Conservation (phyloP, 2,888 invertebrate genomes). For the Lymantria dispar region DNA sequence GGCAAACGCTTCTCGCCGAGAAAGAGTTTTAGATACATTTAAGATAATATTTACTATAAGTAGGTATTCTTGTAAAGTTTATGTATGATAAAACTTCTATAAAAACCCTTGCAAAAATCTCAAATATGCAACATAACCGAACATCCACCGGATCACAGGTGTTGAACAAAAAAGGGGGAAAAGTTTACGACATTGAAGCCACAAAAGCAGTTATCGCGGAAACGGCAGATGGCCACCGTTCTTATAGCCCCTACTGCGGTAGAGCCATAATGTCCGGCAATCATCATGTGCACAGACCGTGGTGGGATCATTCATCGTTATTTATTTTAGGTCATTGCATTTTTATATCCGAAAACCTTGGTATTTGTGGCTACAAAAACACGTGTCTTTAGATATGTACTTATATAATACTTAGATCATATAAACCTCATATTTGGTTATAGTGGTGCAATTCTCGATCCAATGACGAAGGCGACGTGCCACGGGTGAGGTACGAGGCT, state of each 20-base stretch:
- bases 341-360: constrained; percentile 4
- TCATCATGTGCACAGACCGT: constrained; percentile 24
- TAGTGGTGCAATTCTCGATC: too few species aligned
- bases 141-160: constrained; percentile 12
- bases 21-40: too few species aligned
- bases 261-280: constrained; percentile 32
- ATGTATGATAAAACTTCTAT: too few species aligned
- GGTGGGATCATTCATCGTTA: constrained; percentile 5
- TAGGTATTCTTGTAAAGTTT: too few species aligned
- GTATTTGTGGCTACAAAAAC: background rate
- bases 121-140: background rate
- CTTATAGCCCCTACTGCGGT: constrained; percentile 10
- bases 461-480: too few species aligned
- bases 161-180: constrained; percentile 2
- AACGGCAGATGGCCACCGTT: constrained; percentile 25
- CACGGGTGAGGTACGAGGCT: too few species aligned
- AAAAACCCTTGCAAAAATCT: background rate
- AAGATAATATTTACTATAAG: too few species aligned
- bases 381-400: background rate
- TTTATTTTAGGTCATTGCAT: constrained; percentile 7
- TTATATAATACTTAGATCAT: too few species aligned
- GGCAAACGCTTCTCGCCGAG: too few species aligned
- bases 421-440: too few species aligned
- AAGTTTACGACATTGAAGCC: constrained; percentile 14
- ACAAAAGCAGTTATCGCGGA: constrained; percentile 22